Evolutionary conservation across 2,888 invertebrate genomes (phyloP).

Genomic region (Hypomecis punctinalis): DNA sequence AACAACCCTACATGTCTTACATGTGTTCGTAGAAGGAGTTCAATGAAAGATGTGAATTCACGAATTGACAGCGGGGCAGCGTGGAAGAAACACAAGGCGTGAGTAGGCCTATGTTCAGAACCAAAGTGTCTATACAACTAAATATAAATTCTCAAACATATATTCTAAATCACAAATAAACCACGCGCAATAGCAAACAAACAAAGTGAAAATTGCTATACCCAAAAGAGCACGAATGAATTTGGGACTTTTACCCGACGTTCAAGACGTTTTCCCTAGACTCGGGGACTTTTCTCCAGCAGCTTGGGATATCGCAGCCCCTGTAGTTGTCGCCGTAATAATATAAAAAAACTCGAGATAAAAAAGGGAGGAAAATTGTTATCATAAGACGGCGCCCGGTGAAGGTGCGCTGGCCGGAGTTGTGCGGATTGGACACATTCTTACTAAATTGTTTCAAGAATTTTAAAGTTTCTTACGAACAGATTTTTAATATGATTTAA

Average conservation of each 20-base stretch:
- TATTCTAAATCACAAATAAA: background rate
- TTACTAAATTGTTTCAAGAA: background rate
- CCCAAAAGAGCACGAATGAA: slow-evolving; percentile 3
- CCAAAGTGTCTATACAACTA: no score
- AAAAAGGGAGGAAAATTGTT: slow-evolving; percentile 77
- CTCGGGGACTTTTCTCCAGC: slow-evolving; percentile 4
- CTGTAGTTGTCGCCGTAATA: slow-evolving; percentile 76
- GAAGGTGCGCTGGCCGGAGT: slow-evolving; percentile 50
- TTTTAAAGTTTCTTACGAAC: background rate
- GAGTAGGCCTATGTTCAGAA: no score
- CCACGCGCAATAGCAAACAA: background rate
- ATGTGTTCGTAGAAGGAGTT: no score
- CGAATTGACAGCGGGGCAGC: no score
- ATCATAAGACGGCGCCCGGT: slow-evolving; percentile 67
- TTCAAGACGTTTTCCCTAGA: slow-evolving; percentile 28
- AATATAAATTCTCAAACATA: no score
- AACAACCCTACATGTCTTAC: no score
- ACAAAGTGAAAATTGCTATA: background rate
- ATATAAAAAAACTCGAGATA: slow-evolving; percentile 67
- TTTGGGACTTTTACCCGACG: background rate
- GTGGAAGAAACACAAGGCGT: no score
- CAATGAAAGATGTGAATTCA: no score
- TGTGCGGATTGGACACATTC: slow-evolving; percentile 40
- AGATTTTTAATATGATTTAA: no score
- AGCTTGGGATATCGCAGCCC: slow-evolving; percentile 39